Conservation (phyloP, 2,113 vertebrate species). For the Phrynocephalus versicolor region DNA sequence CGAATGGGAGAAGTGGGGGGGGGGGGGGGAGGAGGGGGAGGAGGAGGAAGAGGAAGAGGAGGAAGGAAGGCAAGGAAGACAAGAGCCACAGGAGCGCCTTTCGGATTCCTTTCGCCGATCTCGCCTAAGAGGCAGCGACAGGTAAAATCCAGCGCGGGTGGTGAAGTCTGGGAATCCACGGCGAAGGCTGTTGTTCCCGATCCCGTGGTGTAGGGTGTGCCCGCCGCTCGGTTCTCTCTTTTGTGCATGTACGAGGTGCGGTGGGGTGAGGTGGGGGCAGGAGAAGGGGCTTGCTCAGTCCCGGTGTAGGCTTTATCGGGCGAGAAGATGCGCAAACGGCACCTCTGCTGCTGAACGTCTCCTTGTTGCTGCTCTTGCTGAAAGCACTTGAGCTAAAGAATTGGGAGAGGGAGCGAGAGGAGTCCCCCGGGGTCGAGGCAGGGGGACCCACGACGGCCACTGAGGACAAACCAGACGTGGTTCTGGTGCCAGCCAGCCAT, state of each 20-base stretch:
- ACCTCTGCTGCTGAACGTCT: no score
- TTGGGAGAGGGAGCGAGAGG: conserved; percentile 6
- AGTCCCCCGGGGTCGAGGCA: no score
- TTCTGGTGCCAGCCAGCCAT: neutral
- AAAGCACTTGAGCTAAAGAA: conserved; percentile 27
- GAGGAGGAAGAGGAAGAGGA: neutral
- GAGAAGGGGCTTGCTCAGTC: neutral
- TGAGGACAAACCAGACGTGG: conserved; percentile 29
- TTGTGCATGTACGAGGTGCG: no score
- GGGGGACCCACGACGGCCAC: neutral
- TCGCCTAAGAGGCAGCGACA: neutral
- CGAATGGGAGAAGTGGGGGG: neutral
- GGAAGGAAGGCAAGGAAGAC: neutral
- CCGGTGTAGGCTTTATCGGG: no score
- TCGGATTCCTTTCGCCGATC: neutral
- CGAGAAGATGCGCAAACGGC: conserved; percentile 44
- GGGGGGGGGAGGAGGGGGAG: neutral
- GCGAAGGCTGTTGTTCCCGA: neutral
- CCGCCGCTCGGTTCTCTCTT: neutral
- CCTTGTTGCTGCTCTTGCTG: conserved; percentile 48
- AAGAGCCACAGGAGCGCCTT: neutral
- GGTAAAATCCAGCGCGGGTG: neutral
- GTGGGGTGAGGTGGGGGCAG: neutral
- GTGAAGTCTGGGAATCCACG: neutral
- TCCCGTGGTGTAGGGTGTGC: conserved; percentile 42